Evolutionary conservation across 2,797 vertebrate genomes (phyloP).

Genomic region (Sebastes steindachneri): DNA sequence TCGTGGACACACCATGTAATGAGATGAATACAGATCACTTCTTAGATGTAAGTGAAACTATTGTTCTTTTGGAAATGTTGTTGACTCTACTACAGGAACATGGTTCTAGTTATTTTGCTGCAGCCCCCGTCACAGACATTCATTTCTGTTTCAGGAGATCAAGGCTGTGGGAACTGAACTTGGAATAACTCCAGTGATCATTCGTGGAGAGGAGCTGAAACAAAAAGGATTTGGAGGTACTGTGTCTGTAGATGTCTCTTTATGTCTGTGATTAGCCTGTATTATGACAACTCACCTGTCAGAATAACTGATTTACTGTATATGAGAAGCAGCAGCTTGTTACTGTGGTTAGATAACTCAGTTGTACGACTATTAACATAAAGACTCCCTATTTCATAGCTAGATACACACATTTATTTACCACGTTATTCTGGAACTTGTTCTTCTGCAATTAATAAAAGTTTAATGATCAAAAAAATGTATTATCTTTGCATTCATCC

Average conservation of each 20-base stretch:
- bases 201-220: constrained; percentile 93
- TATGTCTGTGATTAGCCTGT: not conserved
- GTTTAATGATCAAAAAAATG: not conserved
- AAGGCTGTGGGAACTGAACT: constrained; percentile 90
- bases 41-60: constrained; percentile 85
- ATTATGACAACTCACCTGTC: too few relatives aligned
- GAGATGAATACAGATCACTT: constrained; percentile 98
- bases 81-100: not conserved
- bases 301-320: not conserved
- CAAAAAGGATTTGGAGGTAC: constrained; percentile 95
- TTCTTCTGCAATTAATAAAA: not conserved
- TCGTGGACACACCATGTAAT: constrained; percentile 96
- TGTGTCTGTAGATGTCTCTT: not conserved
- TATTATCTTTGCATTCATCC: not conserved
- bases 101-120: not conserved
- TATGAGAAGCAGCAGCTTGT: not conserved
- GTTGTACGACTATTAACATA: not conserved
- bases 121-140: not conserved
- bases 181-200: constrained; percentile 90
- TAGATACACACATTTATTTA: not conserved
- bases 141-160: constrained; percentile 89
- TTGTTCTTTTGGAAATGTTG: not conserved
- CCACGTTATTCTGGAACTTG: not conserved
- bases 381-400: not conserved
- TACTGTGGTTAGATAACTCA: not conserved